Base-by-base conservation (phyloP, 2,888 invertebrate genomes). In the Stegana nigrithorax region DNA sequence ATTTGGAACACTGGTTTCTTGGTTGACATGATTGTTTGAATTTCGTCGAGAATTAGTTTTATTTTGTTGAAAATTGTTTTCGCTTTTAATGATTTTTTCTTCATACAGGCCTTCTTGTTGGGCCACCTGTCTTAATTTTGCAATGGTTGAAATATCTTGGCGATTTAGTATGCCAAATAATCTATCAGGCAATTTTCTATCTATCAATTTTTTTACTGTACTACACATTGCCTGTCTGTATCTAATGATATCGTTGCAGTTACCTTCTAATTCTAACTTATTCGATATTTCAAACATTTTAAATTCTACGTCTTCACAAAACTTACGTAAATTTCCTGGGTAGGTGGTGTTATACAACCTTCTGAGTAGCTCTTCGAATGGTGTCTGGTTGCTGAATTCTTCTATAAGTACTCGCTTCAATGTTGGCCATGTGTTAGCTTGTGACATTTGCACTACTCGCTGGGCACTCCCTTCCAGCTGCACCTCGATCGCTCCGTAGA, bases 361-460 rank as follows among this genome's bases (percentile, higher is more conserved):
- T 23, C 47, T 25, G 6, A 56, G 8, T 17, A 60, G 23, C 19
- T 60, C 50, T 17, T 63, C 44, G n/a, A 57, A 12, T 6, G 56
- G 63, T n/a, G 42, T 63, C 17, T 63, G 60, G 17, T 55, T 63
- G 5, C 56, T 60, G 32, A 39, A 57, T 25, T 60, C 60, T 2
- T 29, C n/a, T 19, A 60, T 50, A 1, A 60, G 60, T 14, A 47
- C 45, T 17, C 8, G 5, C 36, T 55, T 63, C 8, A 63, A 25
- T 2, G n/a, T 63, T 44, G 8, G 36, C 36, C 29, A 39, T 17
- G 29, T 27, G 23, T 25, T 27, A 32, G 2, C 47, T 32, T 23
- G 51, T 29, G 6, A 51, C 51, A 7, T 2, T 21, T 63, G 56
- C 5, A 39, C 36, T 26, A 39, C 12, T 45, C 27, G 25, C 21